Evolutionary conservation across 2,888 invertebrate species (phyloP), one percentile per base, ranked within the genome.

Genomic region (Habrosyne pyritoides): DNA sequence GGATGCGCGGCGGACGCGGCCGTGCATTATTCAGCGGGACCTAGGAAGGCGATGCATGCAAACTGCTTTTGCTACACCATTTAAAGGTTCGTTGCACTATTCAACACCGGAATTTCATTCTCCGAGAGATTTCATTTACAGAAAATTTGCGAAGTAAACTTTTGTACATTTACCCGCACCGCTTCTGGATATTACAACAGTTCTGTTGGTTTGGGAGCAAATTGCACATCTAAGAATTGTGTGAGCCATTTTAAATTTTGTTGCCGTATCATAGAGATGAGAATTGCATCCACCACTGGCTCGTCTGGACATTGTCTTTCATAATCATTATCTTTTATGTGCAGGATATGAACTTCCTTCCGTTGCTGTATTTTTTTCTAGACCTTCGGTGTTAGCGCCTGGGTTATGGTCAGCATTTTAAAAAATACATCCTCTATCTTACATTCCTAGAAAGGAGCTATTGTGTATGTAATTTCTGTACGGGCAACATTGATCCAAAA

Each of bases 11-110:
- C 55, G 71, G 70, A 62, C 66, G 69, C 67, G 57, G 53, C 63
- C 54, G 65, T 87, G 84, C 84, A 87, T 87, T 80, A 87, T 87
- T 86, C 85, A 87, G n/a, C 33, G 33, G 71, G 51, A 63, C 71
- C 67, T 77, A 73, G 83, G 83, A 83, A 83, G 83, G 77, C 77
- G 71, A 63, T 77, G 79, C 81, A 79, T 78, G 73, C 81, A 76
- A 72, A 77, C 65, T 48, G 53, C 60, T 58, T 58, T 57, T 65
- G 56, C 57, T 60, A 61, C 67, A 66, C 67, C 66, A 66, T 69
- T 60, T 63, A 53, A 62, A 71, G 65, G 82, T 75, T 77, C 81
- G 65, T 67, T 59, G 74, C 74, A 68, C 72, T 67, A 12, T 30
- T 30, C 30, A 30, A 33, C 33, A 33, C 33, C 33, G 33, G 64